These are phyloP conservation scores for Spilosoma lubricipeda DNA, from an alignment of 2,888 invertebrate genomes.

Conservation along the genomic window DNA sequence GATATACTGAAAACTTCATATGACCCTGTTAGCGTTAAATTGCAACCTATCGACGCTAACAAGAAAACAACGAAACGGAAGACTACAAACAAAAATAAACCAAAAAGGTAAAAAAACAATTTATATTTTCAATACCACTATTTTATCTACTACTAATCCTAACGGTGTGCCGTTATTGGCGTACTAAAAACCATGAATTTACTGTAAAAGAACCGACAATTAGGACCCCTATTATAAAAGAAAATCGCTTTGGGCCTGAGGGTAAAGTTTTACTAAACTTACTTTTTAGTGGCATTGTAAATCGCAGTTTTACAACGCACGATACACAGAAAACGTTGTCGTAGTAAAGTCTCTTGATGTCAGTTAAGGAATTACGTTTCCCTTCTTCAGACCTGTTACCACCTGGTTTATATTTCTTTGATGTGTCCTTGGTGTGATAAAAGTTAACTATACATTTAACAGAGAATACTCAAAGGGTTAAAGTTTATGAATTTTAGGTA, in stretches of 20 bases:
- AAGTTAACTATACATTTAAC: neutral
- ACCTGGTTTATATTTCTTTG: neutral
- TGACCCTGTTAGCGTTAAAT: conserved; percentile 93
- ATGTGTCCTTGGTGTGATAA: neutral
- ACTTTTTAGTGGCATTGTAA: neutral
- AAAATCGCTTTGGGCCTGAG: neutral
- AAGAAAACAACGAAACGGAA: conserved; percentile 85
- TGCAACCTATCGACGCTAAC: conserved; percentile 85
- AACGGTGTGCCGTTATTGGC: too few species aligned
- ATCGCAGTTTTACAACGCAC: neutral
- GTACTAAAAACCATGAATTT: too few species aligned
- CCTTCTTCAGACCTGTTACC: neutral
- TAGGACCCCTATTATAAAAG: neutral
- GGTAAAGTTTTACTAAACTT: neutral
- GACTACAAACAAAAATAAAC: conserved; percentile 72
- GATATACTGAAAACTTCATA: conserved; percentile 92
- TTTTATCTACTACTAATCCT: too few species aligned
- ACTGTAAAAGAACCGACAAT: neutral
- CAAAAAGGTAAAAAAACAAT: conserved; percentile 69
- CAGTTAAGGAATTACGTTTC: neutral
- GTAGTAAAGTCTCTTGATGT: neutral
- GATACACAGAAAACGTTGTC: neutral
- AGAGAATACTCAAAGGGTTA: too few species aligned
- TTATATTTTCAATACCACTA: neutral
- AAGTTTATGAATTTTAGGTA: neutral